phyloP scores from a whole-genome alignment of 2,797 vertebrate genomes.

The Salmo trutta region DNA sequence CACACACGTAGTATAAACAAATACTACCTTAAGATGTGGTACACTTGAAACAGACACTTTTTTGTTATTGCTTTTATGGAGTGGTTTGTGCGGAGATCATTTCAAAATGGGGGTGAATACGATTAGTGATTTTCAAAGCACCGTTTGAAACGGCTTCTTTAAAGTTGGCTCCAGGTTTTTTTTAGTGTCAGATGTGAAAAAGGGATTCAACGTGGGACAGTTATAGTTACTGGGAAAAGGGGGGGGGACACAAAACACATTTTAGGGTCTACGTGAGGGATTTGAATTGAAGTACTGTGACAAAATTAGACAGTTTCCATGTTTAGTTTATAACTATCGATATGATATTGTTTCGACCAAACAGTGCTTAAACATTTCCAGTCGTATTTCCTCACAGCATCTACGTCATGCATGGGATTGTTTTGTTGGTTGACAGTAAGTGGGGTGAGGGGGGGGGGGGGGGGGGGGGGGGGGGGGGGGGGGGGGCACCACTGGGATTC shows the following conservation, averaged over 20 bases:
- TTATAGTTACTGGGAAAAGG: background rate
- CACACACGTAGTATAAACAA: background rate
- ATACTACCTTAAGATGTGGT: slow-evolving; percentile 1
- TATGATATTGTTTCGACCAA: slow-evolving; percentile 21
- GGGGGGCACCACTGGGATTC: slow-evolving; percentile 45
- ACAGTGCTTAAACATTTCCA: slow-evolving; percentile 14
- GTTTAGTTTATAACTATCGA: background rate
- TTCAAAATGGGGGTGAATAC: background rate
- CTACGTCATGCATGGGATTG: slow-evolving; percentile 53
- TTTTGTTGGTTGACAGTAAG: background rate
- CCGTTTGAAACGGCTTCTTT: background rate
- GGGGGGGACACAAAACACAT: background rate
- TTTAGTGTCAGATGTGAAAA: background rate
- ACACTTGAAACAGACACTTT: background rate
- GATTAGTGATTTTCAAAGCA: slow-evolving; percentile 7
- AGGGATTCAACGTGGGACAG: background rate
- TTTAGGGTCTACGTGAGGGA: background rate
- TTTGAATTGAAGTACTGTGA: slow-evolving; percentile 17
- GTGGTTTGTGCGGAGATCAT: background rate
- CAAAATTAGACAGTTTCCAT: slow-evolving; percentile 6
- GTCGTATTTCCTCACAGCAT: slow-evolving; percentile 31
- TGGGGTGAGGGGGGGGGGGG: background rate
- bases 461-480: background rate
- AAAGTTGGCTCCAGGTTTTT: background rate
- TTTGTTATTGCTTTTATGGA: background rate